phyloP scores from a whole-genome alignment of 2,797 vertebrate genomes.

The Danio jaintianensis region DNA sequence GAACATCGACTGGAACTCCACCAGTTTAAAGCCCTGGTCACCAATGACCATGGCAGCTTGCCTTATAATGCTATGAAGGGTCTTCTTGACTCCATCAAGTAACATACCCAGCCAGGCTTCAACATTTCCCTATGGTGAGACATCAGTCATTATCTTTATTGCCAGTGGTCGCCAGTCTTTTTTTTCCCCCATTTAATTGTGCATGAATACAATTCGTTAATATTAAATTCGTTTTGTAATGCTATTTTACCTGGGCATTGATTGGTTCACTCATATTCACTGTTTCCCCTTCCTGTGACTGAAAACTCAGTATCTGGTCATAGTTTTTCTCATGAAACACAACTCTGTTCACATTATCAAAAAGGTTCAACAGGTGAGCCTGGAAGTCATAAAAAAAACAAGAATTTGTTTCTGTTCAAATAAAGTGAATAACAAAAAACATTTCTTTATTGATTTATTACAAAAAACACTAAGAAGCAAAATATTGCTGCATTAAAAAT shows the following conservation, averaged over 20 bases:
- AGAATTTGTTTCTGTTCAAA: not conserved
- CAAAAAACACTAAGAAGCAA: too few species aligned
- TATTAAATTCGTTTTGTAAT: not conserved
- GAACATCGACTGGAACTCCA: conserved; percentile 82
- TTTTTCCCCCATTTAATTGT: too few species aligned
- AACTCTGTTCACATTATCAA: conserved; percentile 85
- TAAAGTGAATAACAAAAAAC: not conserved
- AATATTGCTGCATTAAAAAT: not conserved
- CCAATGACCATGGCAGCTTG: conserved; percentile 78
- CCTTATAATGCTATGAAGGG: conserved; percentile 82
- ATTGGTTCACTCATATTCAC: conserved; percentile 80
- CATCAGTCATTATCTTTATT: not conserved
- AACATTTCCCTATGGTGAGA: conserved; percentile 79
- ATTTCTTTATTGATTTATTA: not conserved
- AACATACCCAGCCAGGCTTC: conserved; percentile 86
- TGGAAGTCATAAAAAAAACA: conserved; percentile 57
- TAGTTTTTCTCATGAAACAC: conserved; percentile 84
- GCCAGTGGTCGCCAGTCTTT: too few species aligned
- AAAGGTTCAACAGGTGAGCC: conserved; percentile 85
- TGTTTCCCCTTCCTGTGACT: conserved; percentile 86
- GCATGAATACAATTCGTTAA: too few species aligned
- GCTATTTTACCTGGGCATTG: conserved; percentile 78
- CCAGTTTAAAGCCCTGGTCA: conserved; percentile 77
- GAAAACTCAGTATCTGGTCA: conserved; percentile 84
- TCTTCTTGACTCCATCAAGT: conserved; percentile 80